Percentiles rank a stretch among this genome's conserved stretches.
These are phyloP conservation scores for Artibeus lituratus DNA, from an alignment of 2,797 vertebrate species.

Conservation along the genomic window DNA sequence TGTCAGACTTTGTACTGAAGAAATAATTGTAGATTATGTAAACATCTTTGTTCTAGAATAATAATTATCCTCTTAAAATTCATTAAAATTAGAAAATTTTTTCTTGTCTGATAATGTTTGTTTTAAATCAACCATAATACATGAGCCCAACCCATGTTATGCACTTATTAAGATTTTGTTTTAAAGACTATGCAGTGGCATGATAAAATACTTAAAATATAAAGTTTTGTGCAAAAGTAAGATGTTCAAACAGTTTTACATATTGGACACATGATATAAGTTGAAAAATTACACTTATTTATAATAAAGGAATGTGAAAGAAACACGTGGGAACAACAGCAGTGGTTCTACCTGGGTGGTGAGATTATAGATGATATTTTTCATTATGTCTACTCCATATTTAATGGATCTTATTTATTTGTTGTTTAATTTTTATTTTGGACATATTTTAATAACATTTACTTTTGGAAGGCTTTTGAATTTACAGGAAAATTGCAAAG, in stretches of 20 bases:
- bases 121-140: neutral
- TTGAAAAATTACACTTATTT: neutral
- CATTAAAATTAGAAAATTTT: neutral
- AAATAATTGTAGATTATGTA: neutral
- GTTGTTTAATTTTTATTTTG: neutral
- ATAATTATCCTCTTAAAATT: neutral
- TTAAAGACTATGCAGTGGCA: neutral
- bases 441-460: neutral
- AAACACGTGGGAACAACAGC: neutral
- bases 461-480: neutral
- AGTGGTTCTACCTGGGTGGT: neutral
- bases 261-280: neutral
- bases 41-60: neutral
- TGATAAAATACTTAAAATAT: neutral
- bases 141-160: neutral
- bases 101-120: neutral
- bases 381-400: neutral
- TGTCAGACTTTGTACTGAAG: neutral
- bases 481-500: neutral
- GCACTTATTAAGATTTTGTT: neutral
- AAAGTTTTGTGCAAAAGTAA: neutral
- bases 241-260: neutral
- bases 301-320: neutral
- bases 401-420: neutral
- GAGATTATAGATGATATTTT: neutral